Base-by-base conservation (phyloP, 1,140 invertebrate species). In the Tyrophagus putrescentiae region DNA sequence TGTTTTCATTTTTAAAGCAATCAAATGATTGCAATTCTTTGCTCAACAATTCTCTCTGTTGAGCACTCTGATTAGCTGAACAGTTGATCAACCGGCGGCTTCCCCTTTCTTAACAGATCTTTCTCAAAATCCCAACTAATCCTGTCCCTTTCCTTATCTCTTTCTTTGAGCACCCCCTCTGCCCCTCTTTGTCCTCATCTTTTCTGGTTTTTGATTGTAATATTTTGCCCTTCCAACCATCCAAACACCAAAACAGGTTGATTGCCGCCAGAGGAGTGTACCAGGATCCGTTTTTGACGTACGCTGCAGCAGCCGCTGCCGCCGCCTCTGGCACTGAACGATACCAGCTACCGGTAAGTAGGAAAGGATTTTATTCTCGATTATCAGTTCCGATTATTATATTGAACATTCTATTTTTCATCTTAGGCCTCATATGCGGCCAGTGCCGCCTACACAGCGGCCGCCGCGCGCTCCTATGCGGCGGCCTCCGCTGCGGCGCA, bases 231-330 rank as follows among this genome's bases (percentile, higher is more conserved):
- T n/a, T n/a, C n/a, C n/a, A n/a, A n/a, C n/a, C n/a, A n/a, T n/a
- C n/a, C n/a, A n/a, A n/a, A n/a, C n/a, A 27, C 25, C 25, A 54
- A 36, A 23, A 52, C 21, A 59, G 60, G 32, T 13, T 60, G n/a
- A 28, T 52, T 53, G 45, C 48, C 18, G 29, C 28, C 27, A 41
- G 63, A 21, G 62, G 57, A 28, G 83, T 93, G 64, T 93, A 92
- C 79, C 93, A 91, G 78, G 90, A 95, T 79, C 89, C 87, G 67
- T 91, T 91, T 79, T 76, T 92, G 79, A 85, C 85, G 11, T 69
- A 68, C 69, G 85, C 85, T 57, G 84, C 86, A 68, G 84, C 84
- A 65, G 80, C 82, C 52, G 68, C 75, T 33, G 70, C 70, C 60
- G 52, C 70, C 60, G 52, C 52, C 27, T 21, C 9, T 54, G 78